Evolutionary conservation across 2,113 vertebrate genomes (phyloP).

Genomic region (Gopherus flavomarginatus): DNA sequence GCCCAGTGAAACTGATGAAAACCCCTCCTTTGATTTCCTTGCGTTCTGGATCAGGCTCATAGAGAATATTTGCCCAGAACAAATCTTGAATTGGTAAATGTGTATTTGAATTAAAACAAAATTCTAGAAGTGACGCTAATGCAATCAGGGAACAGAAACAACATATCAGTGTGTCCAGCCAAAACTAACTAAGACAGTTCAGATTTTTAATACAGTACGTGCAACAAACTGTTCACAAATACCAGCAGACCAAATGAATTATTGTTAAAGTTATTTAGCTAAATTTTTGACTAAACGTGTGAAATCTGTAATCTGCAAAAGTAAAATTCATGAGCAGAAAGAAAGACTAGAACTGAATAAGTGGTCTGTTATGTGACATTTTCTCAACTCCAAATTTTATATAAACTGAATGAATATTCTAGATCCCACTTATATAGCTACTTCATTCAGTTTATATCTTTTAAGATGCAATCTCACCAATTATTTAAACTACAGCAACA

Average conservation of each 20-base stretch:
- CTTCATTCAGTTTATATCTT: too few species aligned
- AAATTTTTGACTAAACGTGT: not conserved
- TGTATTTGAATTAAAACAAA: not conserved
- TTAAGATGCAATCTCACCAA: conserved; percentile 11
- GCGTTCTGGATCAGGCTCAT: not conserved
- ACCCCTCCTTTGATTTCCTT: conserved; percentile 2
- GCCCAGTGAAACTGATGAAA: not conserved
- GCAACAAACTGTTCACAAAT: not conserved
- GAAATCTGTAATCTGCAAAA: not conserved
- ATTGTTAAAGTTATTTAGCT: conserved; percentile 18
- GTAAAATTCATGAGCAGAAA: not conserved
- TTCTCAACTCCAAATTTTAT: not conserved
- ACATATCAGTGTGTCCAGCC: not conserved
- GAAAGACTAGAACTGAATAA: not conserved
- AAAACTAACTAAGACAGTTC: not conserved
- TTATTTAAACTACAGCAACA: not conserved
- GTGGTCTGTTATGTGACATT: not conserved
- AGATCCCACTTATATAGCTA: rapidly evolving
- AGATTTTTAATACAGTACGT: not conserved
- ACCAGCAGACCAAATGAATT: not conserved
- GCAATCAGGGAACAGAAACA: not conserved
- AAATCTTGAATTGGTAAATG: not conserved
- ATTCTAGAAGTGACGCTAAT: not conserved
- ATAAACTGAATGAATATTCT: conserved; percentile 5
- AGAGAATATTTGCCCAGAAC: not conserved